Evolutionary conservation across 1,140 invertebrate species (phyloP).

Genomic region (Lordiphosa mommai): DNA sequence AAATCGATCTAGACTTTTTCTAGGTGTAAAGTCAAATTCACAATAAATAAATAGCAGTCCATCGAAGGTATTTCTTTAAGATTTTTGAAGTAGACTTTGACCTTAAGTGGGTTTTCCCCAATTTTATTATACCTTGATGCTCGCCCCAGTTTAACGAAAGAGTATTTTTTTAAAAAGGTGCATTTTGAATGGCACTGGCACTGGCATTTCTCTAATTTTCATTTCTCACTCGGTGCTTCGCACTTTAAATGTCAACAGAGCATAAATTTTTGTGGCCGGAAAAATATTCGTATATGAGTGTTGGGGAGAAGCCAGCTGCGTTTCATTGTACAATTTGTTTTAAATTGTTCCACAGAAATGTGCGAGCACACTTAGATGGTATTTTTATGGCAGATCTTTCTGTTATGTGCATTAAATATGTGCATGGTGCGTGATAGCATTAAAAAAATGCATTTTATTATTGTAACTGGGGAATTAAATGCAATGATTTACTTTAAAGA

Average conservation of each 20-base stretch:
- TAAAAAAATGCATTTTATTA: not conserved
- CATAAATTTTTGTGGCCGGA: constrained; percentile 40
- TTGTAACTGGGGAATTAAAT: no score
- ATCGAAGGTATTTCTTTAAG: no score
- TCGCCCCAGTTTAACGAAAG: no score
- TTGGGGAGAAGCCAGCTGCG: not conserved
- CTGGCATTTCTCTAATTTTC: constrained; percentile 11
- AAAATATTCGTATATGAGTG: constrained; percentile 5
- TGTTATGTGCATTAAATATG: no score
- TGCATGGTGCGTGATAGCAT: constrained; percentile 10
- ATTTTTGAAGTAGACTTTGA: no score
- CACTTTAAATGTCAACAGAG: constrained; percentile 52
- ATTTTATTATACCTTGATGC: no score
- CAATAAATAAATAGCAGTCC: no score
- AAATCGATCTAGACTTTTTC: no score
- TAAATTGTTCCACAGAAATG: not conserved
- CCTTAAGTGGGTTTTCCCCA: no score
- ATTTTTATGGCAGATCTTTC: constrained; percentile 7
- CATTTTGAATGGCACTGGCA: not conserved
- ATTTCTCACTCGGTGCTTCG: constrained; percentile 14
- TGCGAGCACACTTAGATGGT: constrained; percentile 2
- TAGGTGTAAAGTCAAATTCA: no score
- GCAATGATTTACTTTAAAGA: no score
- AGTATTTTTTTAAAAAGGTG: not conserved
- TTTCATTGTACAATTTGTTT: not conserved